Percentiles rank a stretch among this genome's conserved stretches.
Conservation (phyloP, 2,797 vertebrate genomes). For the Peromyscus melanophrys region DNA sequence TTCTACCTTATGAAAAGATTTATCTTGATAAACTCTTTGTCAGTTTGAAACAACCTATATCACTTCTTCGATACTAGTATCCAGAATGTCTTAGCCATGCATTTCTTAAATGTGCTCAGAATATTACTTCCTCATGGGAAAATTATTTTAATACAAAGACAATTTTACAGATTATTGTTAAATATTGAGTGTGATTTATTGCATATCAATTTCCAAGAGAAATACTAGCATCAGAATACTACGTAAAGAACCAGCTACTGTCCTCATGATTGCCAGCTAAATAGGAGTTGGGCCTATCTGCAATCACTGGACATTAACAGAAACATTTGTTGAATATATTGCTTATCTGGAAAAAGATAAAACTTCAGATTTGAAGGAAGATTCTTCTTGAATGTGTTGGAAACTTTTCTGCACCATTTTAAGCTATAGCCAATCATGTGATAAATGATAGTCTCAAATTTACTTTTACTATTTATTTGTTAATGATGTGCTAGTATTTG, state of each 20-base stretch:
- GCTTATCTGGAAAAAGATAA: not conserved
- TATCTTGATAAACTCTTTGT: not conserved
- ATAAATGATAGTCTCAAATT: not conserved
- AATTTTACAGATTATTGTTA: not conserved
- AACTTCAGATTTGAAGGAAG: not conserved
- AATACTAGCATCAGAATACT: not conserved
- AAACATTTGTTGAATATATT: too few species aligned
- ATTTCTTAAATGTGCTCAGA: not conserved
- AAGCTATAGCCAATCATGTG: not conserved
- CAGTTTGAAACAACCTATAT: not conserved
- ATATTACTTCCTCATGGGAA: not conserved
- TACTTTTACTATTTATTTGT: not conserved
- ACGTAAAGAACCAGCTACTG: not conserved
- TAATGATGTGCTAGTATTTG: not conserved
- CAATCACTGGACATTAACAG: not conserved
- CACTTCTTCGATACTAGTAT: not conserved
- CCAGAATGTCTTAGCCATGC: not conserved
- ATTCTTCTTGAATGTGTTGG: not conserved
- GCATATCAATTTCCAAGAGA: not conserved
- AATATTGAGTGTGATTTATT: not conserved
- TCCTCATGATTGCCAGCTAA: not conserved
- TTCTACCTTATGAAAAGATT: not conserved
- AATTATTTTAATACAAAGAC: not conserved
- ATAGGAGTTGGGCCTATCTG: fast-evolving
- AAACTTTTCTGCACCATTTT: not conserved